Evolutionary conservation across 1,140 invertebrate genomes (phyloP), one percentile per base, ranked within the genome.

Genomic region (Euwallacea fornicatus): DNA sequence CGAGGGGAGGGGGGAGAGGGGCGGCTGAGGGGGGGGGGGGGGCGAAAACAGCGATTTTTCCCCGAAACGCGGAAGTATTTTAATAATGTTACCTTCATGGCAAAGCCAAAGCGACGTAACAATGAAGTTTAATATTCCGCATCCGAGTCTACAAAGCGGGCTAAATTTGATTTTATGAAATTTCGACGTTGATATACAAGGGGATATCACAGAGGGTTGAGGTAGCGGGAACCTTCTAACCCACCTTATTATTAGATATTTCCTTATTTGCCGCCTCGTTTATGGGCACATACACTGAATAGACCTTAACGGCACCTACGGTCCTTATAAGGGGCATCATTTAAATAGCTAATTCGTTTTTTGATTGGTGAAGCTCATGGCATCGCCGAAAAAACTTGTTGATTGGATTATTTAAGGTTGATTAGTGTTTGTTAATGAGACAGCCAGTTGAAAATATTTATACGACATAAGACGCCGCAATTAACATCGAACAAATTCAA

Each of bases 371-470:
- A 33, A 4, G 21, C 4, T 33, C 11, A 43, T 61, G 9, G 9
- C 42, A 61, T 7, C 11, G 10, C 16, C 33, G 8, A 41, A 65
- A 65, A 65, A 65, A 65, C 63, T 54, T 53, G 63, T 65, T 65
- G 63, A 65, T 65, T 65, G 63, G 63, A 65, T 65, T 54, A 47
- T 65, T 53, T 42, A 65, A 65, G 44, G 63, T 50, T 54, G 61
- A 63, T 63, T 63, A 63, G 42, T 63, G 63, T 65, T 65, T 65
- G 63, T 65, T 65, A 65, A 65, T 65, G 50, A 54, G 63, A 54
- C 21, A 53, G 46, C 21, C 21, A 2, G 21, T 54, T 54, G n/a
- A 54, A 54, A 54, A 16, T 54, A 66, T 11, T 50, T 66, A 64
- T 15, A 63, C 9, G 13, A 13, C 7, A n/a, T 47, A 44, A 44